These are phyloP conservation scores for Camptogramma bilineatum DNA, from an alignment of 2,888 invertebrate genomes.

Conservation along the genomic window DNA sequence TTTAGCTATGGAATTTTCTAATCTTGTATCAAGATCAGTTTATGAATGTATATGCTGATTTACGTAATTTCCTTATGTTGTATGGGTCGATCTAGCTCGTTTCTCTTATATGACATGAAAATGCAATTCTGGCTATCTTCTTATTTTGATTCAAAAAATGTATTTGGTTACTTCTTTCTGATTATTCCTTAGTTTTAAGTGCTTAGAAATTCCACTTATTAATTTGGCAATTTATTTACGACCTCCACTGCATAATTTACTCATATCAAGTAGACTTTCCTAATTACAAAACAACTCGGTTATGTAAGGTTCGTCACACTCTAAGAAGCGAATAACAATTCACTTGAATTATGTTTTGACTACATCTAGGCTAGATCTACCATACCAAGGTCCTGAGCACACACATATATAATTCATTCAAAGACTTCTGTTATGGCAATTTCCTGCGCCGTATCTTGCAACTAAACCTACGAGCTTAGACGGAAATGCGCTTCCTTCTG, in stretches of 20 bases:
- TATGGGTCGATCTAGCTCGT: neutral
- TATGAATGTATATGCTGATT: slow-evolving; percentile 24
- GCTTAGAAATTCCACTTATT: neutral
- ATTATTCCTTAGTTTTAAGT: neutral
- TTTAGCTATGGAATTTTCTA: slow-evolving; percentile 16
- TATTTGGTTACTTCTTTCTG: neutral
- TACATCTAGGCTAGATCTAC: neutral
- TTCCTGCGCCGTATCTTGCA: slow-evolving; percentile 53
- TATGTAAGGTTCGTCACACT: neutral
- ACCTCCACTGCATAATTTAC: neutral
- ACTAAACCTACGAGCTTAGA: slow-evolving; percentile 46
- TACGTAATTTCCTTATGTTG: slow-evolving; percentile 24
- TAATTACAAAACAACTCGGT: neutral
- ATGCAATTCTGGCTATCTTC: neutral
- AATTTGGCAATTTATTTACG: neutral
- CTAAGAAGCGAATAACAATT: neutral
- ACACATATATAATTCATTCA: neutral
- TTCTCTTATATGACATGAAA: neutral
- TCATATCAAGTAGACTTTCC: neutral
- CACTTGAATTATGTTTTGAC: neutral
- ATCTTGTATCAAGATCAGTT: slow-evolving; percentile 19
- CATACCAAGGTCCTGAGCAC: neutral
- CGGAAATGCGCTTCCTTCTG: slow-evolving; percentile 74
- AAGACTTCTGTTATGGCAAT: slow-evolving; percentile 32
- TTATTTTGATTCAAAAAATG: neutral